phyloP scores from a whole-genome alignment of 2,113 vertebrate genomes.

The Corythornis cristatus region DNA sequence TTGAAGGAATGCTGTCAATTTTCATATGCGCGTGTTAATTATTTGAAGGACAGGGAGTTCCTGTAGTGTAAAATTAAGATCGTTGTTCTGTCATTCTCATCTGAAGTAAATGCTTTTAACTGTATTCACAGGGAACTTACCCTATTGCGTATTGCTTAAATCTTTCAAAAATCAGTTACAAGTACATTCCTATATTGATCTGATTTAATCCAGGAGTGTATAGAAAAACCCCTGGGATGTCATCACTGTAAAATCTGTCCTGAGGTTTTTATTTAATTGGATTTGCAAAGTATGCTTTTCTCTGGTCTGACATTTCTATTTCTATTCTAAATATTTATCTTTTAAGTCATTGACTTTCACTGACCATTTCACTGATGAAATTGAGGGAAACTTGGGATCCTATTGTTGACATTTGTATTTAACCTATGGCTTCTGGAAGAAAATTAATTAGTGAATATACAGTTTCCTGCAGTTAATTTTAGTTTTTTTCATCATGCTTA shows the following conservation, averaged over 20 bases:
- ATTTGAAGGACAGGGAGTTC: not conserved
- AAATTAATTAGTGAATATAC: not conserved
- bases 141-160: not conserved
- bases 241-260: slow-evolving; percentile 3
- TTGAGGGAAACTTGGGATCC: not conserved
- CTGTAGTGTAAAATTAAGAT: not conserved
- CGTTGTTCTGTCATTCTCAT: not conserved
- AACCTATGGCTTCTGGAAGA: not conserved
- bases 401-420: slow-evolving; percentile 41
- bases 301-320: not conserved
- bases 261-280: slow-evolving; percentile 42
- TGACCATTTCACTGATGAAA: slow-evolving; percentile 5
- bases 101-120: not conserved
- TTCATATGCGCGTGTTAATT: not conserved
- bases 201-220: not conserved
- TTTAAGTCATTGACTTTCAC: not conserved
- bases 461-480: not conserved
- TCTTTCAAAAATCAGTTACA: slow-evolving; percentile 20
- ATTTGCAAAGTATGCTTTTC: not conserved
- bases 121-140: not conserved
- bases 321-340: slow-evolving; percentile 56
- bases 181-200: slow-evolving; percentile 1
- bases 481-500: not conserved
- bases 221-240: not conserved
- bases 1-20: not conserved